Evolutionary conservation across 2,113 vertebrate species (phyloP), one percentile per base, ranked within the genome.

Genomic region (Pundamilia nyererei): DNA sequence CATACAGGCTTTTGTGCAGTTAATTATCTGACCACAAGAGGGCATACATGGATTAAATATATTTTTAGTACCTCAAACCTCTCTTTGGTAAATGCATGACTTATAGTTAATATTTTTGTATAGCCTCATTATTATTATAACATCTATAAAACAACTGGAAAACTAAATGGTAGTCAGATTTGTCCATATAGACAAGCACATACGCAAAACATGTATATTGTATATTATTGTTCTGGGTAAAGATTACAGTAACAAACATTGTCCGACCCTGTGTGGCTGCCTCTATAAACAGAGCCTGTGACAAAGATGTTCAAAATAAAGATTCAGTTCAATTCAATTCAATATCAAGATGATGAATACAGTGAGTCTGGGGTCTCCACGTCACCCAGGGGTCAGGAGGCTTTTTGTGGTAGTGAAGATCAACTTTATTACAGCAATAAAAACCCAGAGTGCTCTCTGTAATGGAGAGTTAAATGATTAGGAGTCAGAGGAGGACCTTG

Each of bases 381-480:
- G 84, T 79, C 65, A 79, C 21, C 65, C 75, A 84, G 40, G 92
- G 94, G 89, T 95, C 94, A 96, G 95, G 94, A 94, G 91, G 85
- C 93, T 91, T 94, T 96, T 96, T 96, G 91, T 90, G 90, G 92
- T 81, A 81, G 90, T 96, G 95, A 93, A 92, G 95, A 95, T 88
- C 86, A 89, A 94, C 87, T 97, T 97, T 96, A 97, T 96, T 96
- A 95, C 92, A 87, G 87, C 91, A 95, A 94, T 96, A 96, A 97
- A 97, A 94, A 87, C 89, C 88, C 93, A 89, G 86, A 97, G 94
- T 95, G 94, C 90, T 95, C 95, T 95, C 94, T 96, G 94, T 96
- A 95, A 96, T 95, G 89, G 94, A 95, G 95, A 97, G 96, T 95
- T 95, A 96, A 97, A 96, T 91, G 96, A 96, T 95, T 93, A 81